These are phyloP conservation scores for Sussaba pulchella DNA, from an alignment of 2,888 invertebrate species.

Conservation along the genomic window DNA sequence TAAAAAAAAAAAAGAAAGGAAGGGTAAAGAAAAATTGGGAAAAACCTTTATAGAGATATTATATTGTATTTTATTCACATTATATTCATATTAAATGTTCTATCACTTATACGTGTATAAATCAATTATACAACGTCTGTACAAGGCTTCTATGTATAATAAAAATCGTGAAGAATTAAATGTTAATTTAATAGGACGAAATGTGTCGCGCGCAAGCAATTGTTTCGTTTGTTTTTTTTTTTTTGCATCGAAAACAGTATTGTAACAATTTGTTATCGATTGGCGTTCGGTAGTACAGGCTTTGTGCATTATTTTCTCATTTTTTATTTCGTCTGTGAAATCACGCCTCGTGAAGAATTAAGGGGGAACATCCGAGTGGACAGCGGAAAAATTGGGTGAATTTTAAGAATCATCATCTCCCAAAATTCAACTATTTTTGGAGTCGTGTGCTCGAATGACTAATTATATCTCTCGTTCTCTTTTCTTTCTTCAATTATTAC, in stretches of 20 bases:
- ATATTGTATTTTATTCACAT: slow-evolving; percentile 78
- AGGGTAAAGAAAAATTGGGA: slow-evolving; percentile 21
- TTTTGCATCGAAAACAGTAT: slow-evolving; percentile 57
- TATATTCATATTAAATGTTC: slow-evolving; percentile 77
- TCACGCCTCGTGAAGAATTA: slow-evolving; percentile 40
- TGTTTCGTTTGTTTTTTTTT: no score
- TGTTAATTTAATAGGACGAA: slow-evolving; percentile 54
- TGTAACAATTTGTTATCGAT: slow-evolving; percentile 53
- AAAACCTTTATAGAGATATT: slow-evolving; percentile 72
- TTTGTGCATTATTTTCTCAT: slow-evolving; percentile 57
- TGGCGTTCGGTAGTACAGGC: slow-evolving; percentile 38
- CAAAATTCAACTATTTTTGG: no score
- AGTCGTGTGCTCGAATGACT: no score
- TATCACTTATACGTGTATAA: slow-evolving; percentile 75
- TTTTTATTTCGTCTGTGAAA: slow-evolving; percentile 26
- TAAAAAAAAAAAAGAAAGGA: slow-evolving; percentile 40
- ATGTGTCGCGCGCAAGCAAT: slow-evolving; percentile 56
- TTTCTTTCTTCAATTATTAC: background rate
- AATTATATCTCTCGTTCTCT: background rate
- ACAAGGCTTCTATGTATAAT: slow-evolving; percentile 73
- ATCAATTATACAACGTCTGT: slow-evolving; percentile 76
- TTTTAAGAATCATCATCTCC: no score
- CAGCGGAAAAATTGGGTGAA: no score
- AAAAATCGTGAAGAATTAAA: slow-evolving; percentile 65
- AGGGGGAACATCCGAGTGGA: no score